A percentile compares a stretch with the other conserved stretches of the same genome.
These are phyloP conservation scores for Pampus argenteus DNA, from an alignment of 2,797 vertebrate species.

Conservation along the genomic window DNA sequence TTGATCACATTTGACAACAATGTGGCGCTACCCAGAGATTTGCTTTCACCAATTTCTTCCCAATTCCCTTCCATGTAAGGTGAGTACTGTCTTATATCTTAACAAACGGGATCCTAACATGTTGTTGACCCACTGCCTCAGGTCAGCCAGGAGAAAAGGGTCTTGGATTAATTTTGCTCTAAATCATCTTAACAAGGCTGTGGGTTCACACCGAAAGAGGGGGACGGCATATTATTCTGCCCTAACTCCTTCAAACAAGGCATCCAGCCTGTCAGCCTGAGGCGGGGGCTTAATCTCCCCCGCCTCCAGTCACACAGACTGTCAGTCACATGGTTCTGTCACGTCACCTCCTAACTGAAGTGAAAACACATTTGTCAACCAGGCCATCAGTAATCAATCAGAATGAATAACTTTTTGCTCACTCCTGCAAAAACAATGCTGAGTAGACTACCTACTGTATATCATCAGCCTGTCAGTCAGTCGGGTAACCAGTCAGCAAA, in stretches of 20 bases:
- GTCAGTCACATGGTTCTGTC: background rate
- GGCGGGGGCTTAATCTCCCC: conserved; percentile 24
- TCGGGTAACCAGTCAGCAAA: conserved; percentile 24
- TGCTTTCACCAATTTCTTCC: background rate
- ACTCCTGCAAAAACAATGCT: conserved; percentile 17
- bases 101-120: background rate
- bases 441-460: background rate
- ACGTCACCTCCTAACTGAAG: background rate
- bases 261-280: conserved; percentile 8
- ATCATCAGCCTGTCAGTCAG: conserved; percentile 2
- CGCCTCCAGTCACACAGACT: background rate
- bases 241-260: conserved; percentile 39
- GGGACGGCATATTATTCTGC: conserved; percentile 41
- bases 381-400: background rate
- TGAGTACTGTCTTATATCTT: background rate
- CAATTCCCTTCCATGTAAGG: background rate
- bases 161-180: conserved; percentile 7
- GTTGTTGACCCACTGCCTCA: conserved; percentile 26
- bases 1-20: background rate
- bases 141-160: conserved; percentile 35
- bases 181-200: conserved; percentile 19
- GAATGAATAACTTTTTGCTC: background rate
- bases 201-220: background rate
- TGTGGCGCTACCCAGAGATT: background rate
- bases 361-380: background rate